A percentile compares a stretch with the other conserved stretches of the same genome.
Evolutionary conservation across 2,113 vertebrate species (phyloP).

Genomic region (Acrocephalus arundinaceus): DNA sequence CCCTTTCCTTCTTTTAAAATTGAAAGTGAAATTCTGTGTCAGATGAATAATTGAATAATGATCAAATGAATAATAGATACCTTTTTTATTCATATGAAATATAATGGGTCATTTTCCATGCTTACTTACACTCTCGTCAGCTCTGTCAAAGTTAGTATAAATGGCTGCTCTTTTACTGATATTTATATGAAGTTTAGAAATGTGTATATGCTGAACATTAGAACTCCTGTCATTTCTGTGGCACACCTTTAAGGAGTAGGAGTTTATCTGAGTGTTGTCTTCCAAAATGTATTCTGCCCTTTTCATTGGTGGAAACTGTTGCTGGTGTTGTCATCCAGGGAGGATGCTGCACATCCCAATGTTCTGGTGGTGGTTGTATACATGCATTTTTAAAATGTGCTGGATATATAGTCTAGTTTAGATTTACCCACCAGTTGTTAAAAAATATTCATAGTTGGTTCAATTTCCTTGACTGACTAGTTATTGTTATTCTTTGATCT

Average conservation of each 20-base stretch:
- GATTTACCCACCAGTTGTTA: background rate
- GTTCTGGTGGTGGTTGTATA: background rate
- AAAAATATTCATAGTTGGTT: background rate
- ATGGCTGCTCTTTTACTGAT: background rate
- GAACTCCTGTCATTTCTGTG: background rate
- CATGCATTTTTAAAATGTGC: background rate
- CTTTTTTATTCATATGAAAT: background rate
- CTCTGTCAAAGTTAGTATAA: background rate
- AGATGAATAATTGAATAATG: constrained; percentile 43
- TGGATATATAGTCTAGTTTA: background rate
- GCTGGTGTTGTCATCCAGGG: background rate
- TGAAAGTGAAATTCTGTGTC: constrained; percentile 7
- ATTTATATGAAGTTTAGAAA: background rate
- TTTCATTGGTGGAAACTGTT: background rate
- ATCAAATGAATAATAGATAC: constrained; percentile 25
- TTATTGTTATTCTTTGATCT: background rate
- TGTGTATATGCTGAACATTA: background rate
- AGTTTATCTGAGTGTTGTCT: background rate
- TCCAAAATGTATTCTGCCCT: background rate
- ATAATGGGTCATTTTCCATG: background rate
- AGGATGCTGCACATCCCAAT: background rate
- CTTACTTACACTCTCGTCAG: background rate
- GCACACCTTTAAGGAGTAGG: background rate
- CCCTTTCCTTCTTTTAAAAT: background rate
- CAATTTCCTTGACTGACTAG: background rate